Conservation (phyloP, 2,113 vertebrate genomes). For the Ia io region DNA sequence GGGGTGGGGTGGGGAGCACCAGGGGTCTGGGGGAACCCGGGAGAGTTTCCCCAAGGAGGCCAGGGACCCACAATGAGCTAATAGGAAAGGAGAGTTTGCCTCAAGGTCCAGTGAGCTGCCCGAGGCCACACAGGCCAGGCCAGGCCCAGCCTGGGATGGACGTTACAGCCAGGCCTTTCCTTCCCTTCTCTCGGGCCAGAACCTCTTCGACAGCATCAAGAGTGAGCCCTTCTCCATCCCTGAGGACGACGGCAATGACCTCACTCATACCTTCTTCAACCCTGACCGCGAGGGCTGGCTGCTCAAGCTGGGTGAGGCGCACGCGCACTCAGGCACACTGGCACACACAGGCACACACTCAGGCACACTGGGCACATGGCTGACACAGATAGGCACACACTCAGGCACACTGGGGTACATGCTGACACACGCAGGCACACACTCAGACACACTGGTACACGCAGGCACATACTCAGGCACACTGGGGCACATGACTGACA, state of each 20-base stretch:
- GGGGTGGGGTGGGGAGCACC: neutral
- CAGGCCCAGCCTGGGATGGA: rapidly evolving
- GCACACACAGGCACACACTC: neutral
- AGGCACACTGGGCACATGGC: no score
- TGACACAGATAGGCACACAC: no score
- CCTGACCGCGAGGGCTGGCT: constrained; percentile 97
- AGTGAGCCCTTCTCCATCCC: constrained; percentile 97
- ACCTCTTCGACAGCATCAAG: constrained; percentile 95
- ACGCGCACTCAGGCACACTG: rapidly evolving
- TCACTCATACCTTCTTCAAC: constrained; percentile 98
- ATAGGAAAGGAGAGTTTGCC: neutral
- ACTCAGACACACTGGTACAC: rapidly evolving
- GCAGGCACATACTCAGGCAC: neutral
- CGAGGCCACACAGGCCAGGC: neutral
- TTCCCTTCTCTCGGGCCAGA: constrained; percentile 71
- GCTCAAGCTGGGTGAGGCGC: constrained; percentile 91
- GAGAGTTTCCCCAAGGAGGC: no score
- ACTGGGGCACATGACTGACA: rapidly evolving
- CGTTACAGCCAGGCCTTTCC: rapidly evolving
- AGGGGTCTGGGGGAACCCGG: neutral
- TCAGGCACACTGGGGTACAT: rapidly evolving
- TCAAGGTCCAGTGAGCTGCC: no score
- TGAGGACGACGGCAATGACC: constrained; percentile 94
- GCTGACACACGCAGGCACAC: neutral
- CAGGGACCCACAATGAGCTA: neutral